Evolutionary conservation across 1,140 invertebrate species (phyloP).

Genomic region (Penaeus chinensis): DNA sequence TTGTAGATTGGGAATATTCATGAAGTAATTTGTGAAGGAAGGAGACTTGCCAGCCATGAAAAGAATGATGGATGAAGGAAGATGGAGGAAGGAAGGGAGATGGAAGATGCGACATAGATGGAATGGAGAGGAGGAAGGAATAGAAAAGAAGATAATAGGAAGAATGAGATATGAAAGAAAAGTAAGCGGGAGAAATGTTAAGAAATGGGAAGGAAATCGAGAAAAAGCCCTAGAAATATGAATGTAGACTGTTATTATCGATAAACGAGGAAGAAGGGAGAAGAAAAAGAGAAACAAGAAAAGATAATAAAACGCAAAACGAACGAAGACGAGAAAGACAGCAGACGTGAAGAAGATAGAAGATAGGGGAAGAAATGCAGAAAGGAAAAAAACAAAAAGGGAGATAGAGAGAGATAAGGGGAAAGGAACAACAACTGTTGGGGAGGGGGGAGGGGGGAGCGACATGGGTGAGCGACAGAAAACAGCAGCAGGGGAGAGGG

Average conservation of each 20-base stretch:
- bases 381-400: neutral
- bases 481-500: no score
- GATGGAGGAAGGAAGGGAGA: neutral
- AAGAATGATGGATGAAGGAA: neutral
- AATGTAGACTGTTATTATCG: no score
- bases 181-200: neutral
- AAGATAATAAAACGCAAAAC: neutral
- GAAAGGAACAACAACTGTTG: neutral
- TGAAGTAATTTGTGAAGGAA: slow-evolving; percentile 18
- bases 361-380: neutral
- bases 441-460: neutral
- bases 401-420: no score
- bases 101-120: no score
- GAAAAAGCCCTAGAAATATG: no score
- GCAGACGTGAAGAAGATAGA: neutral
- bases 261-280: neutral
- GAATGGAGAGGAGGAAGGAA: neutral
- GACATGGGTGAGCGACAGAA: no score
- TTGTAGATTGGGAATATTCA: slow-evolving; percentile 14
- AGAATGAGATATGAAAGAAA: neutral
- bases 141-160: neutral
- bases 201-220: neutral
- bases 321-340: neutral
- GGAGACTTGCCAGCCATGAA: neutral
- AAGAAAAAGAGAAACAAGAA: slow-evolving; percentile 1